Percentiles rank a stretch among this genome's conserved stretches.
phyloP scores from a whole-genome alignment of 1,140 invertebrate species.

The Ephestia elutella region DNA sequence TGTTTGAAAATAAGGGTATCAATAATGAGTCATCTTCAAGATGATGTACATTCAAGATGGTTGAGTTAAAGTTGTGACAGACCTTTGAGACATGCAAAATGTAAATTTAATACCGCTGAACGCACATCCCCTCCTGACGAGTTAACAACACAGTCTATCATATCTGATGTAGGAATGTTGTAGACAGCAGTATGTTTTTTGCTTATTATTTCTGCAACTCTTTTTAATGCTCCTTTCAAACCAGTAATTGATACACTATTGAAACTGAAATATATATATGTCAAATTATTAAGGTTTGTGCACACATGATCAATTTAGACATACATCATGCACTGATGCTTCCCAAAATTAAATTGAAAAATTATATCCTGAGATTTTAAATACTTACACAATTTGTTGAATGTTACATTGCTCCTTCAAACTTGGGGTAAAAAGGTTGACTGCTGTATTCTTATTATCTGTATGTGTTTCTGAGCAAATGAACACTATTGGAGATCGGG shows the following conservation, averaged over 20 bases:
- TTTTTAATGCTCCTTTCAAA: conserved; percentile 79
- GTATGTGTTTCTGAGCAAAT: conserved; percentile 80
- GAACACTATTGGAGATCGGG: conserved; percentile 81
- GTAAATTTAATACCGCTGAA: conserved; percentile 81
- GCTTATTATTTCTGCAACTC: conserved; percentile 75
- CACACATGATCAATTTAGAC: too few species aligned
- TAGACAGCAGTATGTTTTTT: conserved; percentile 69
- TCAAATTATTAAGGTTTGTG: neutral
- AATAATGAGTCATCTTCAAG: too few species aligned
- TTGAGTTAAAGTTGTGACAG: too few species aligned
- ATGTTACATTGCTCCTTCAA: conserved; percentile 77
- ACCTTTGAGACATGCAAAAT: conserved; percentile 82
- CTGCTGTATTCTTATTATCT: conserved; percentile 75
- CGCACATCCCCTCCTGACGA: conserved; percentile 82
- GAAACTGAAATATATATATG: conserved; percentile 70
- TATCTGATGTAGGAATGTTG: conserved; percentile 72
- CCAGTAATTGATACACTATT: conserved; percentile 78
- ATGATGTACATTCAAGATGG: too few species aligned
- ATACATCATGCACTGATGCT: too few species aligned
- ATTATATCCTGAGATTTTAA: neutral
- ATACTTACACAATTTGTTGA: conserved; percentile 76
- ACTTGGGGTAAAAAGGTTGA: conserved; percentile 78
- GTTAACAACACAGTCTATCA: conserved; percentile 80
- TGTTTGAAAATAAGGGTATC: conserved; percentile 14
- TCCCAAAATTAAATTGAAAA: too few species aligned